Conservation (phyloP, 2,797 vertebrate genomes). For the Phoebastria nigripes region DNA sequence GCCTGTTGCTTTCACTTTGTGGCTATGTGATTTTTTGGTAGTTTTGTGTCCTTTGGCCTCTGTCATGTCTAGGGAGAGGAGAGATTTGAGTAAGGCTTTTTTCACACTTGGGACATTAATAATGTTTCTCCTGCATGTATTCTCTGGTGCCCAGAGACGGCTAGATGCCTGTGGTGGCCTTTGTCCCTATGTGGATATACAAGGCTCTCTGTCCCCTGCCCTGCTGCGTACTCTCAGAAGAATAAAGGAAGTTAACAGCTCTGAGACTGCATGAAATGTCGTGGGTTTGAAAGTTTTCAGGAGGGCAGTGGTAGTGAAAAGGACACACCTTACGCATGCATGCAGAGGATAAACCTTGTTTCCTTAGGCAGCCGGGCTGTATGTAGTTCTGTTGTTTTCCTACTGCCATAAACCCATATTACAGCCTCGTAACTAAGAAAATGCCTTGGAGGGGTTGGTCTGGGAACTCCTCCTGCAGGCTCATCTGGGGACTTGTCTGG, state of each 20-base stretch:
- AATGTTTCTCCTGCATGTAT: rapidly evolving
- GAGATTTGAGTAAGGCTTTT: not conserved
- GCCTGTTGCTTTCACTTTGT: not conserved
- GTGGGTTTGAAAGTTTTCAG: not conserved
- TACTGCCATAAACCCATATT: not conserved
- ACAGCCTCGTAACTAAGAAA: not conserved
- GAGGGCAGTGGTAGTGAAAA: not conserved
- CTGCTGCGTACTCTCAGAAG: not conserved
- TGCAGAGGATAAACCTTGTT: not conserved
- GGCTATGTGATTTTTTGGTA: not conserved
- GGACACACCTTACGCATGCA: rapidly evolving
- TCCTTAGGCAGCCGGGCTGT: rapidly evolving
- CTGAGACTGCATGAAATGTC: not conserved
- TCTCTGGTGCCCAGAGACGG: not conserved
- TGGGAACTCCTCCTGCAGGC: not conserved
- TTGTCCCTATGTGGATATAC: not conserved
- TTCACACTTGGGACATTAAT: not conserved
- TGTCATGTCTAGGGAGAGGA: not conserved
- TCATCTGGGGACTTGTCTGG: not conserved
- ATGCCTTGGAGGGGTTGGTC: not conserved
- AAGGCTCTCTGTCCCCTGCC: not conserved
- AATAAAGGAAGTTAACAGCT: not conserved
- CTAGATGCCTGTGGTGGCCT: not conserved
- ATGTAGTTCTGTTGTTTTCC: not conserved
- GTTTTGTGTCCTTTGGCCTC: not conserved